These are phyloP conservation scores for Candidula unifasciata DNA, from an alignment of 2,888 invertebrate genomes.

Conservation along the genomic window DNA sequence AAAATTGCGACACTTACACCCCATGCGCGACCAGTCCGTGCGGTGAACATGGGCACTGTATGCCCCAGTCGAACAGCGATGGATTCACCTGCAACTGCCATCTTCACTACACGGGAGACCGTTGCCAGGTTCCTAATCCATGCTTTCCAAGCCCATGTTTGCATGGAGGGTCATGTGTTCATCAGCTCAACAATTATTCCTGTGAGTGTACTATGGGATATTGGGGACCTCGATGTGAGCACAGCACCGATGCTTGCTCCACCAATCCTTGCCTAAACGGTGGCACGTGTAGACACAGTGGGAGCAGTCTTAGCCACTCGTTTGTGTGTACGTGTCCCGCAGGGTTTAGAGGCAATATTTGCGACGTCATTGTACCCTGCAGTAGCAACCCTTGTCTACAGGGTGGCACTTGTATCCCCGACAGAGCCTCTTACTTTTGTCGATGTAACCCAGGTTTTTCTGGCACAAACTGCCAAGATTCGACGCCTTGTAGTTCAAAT, in stretches of 20 bases:
- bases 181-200: neutral
- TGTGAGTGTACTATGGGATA: conserved; percentile 3
- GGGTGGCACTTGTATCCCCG: conserved; percentile 23
- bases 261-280: conserved; percentile 23
- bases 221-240: conserved; percentile 12
- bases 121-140: neutral
- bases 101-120: neutral
- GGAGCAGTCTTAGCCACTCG: neutral
- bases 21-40: conserved; percentile 32
- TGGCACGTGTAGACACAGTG: conserved; percentile 32
- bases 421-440: conserved; percentile 31
- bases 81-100: conserved; percentile 30
- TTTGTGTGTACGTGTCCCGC: conserved; percentile 17
- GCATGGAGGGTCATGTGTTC: conserved; percentile 11
- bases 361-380: conserved; percentile 19
- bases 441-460: conserved; percentile 31
- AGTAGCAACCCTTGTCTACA: conserved; percentile 17
- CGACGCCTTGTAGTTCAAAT: conserved; percentile 19
- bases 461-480: conserved; percentile 26
- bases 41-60: conserved; percentile 14
- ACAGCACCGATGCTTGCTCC: neutral
- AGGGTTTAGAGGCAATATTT: conserved; percentile 13
- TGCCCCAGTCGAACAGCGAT: neutral
- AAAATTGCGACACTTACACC: neutral
- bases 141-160: conserved; percentile 40